Conservation (phyloP, 1,140 invertebrate species). For the Potamilus streckersoni region DNA sequence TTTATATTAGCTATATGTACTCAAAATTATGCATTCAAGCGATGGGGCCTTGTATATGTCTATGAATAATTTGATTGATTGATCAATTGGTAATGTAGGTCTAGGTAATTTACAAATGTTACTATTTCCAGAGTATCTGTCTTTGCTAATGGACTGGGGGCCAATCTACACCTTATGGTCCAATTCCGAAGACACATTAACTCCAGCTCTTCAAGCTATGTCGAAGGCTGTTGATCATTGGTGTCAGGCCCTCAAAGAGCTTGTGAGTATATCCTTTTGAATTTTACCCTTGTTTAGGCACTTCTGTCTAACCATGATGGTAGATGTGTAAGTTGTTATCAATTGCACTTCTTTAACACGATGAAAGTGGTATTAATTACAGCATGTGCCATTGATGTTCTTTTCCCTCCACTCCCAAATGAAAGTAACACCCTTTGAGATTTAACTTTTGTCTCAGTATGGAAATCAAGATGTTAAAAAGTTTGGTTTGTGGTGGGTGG, state of each 20-base stretch:
- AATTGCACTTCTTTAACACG: background rate
- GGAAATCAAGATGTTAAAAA: too few relatives aligned
- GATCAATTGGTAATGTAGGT: too few relatives aligned
- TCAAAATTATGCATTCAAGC: too few relatives aligned
- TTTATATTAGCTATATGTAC: too few relatives aligned
- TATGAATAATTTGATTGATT: too few relatives aligned
- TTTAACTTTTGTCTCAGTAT: too few relatives aligned
- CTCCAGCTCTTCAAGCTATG: constrained; percentile 56
- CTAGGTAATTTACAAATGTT: background rate
- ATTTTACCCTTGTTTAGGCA: background rate
- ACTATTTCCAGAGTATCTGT: constrained; percentile 54
- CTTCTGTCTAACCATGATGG: background rate
- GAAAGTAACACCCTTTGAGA: too few relatives aligned
- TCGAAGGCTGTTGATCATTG: constrained; percentile 60
- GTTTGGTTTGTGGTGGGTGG: too few relatives aligned
- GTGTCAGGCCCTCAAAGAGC: constrained; percentile 54
- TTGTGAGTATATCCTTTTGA: constrained; percentile 44
- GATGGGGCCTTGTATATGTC: too few relatives aligned
- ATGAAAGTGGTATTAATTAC: too few relatives aligned
- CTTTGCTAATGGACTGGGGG: constrained; percentile 62
- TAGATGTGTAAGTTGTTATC: background rate
- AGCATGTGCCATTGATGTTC: too few relatives aligned
- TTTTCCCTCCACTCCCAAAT: too few relatives aligned
- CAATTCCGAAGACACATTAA: constrained; percentile 64
- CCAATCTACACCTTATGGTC: constrained; percentile 66